These are phyloP conservation scores for Tamandua tetradactyla DNA, from an alignment of 2,797 vertebrate species.

Conservation along the genomic window DNA sequence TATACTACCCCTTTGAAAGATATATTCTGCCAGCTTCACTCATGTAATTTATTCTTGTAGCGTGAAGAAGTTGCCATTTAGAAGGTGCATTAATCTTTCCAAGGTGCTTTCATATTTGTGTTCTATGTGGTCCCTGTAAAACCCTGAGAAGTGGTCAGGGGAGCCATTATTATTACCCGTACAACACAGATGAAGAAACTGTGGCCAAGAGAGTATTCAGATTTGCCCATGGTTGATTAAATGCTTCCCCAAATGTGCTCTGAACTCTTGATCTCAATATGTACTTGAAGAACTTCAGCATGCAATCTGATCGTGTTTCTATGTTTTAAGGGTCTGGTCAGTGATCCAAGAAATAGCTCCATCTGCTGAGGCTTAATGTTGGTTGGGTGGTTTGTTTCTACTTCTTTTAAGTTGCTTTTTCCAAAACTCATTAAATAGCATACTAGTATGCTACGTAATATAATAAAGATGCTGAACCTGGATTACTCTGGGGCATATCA, in stretches of 20 bases:
- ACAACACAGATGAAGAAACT: background rate
- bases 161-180: background rate
- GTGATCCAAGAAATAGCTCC: background rate
- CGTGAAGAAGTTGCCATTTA: background rate
- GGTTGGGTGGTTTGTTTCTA: background rate
- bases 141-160: background rate
- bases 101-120: background rate
- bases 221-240: background rate
- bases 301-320: background rate
- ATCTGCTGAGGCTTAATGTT: background rate
- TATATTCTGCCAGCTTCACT: background rate
- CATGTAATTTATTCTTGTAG: background rate
- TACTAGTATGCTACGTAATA: background rate
- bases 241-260: background rate
- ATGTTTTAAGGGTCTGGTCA: background rate
- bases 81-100: background rate
- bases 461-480: background rate
- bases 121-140: background rate
- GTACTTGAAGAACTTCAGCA: background rate
- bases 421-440: background rate
- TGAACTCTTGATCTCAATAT: background rate
- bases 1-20: background rate
- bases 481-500: background rate
- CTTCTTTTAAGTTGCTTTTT: background rate
- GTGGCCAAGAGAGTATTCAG: background rate